Base-by-base conservation (phyloP, 1,140 invertebrate genomes). In the Trichonephila clavata region DNA sequence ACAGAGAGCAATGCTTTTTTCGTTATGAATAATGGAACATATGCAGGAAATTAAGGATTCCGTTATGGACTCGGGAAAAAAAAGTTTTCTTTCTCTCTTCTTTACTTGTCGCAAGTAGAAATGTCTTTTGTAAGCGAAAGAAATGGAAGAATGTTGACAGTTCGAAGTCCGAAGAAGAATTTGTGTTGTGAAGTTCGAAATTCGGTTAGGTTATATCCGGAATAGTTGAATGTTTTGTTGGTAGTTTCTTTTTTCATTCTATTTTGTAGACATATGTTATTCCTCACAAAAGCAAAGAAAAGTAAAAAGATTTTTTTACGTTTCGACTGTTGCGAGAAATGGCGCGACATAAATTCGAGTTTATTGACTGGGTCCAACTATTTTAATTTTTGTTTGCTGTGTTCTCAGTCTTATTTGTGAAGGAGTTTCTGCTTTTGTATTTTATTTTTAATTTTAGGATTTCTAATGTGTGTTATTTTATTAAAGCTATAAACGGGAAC, bases 1-100 rank as follows among this genome's bases (percentile, higher is more conserved):
- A 13, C 0, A 24, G 7, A 13, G 24, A 68, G 65, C 65, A 13
- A 24, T 24, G 65, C 24, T 68, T 68, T 68, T n/a, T 24, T 68
- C 65, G 65, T 24, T 50, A 68, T 68, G 65, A 68, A 68, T 68
- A 68, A 68, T 68, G 65, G 65, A 68, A 68, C 65, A 68, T n/a
- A 24, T 68, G 65, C 24, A n/a, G 13, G 65, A 21, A 68, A 68
- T 68, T 68, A 68, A 68, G 65, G 24, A 68, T 68, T 68, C 65
- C 4, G n/a, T 68, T 68, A 68, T 24, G 24, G 65, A 20, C 50
- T 50, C 2, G 65, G 24, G 10, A 24, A 68, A 68, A 65, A n/a
- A 2, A n/a, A n/a, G 63, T 65, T 65, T 65, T 24, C n/a, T 24
- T 68, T 68, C 24, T n/a, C n/a, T 14, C n/a, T 68, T 24, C 13